Conservation (phyloP, 2,113 vertebrate species). For the Ifrita kowaldi region DNA sequence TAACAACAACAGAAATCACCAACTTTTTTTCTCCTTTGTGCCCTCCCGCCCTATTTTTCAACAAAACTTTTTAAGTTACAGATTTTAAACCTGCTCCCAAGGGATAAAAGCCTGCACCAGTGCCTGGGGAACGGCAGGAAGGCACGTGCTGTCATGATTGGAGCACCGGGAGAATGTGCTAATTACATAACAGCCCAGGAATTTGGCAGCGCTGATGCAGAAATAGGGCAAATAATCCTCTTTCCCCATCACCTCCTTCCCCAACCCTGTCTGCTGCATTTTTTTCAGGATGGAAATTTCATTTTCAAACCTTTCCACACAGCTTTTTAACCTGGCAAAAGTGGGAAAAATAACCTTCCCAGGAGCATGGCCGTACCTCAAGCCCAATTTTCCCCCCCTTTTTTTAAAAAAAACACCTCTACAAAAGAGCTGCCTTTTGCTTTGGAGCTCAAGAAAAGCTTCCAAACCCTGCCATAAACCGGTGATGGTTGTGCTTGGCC, state of each 20-base stretch:
- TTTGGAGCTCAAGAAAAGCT: neutral
- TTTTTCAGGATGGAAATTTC: neutral
- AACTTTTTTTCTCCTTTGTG: neutral
- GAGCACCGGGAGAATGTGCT: neutral
- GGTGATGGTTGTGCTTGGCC: neutral
- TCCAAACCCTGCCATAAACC: neutral
- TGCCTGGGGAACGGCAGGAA: constrained; percentile 20
- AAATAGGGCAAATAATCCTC: constrained; percentile 49
- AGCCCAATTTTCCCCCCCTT: accelerated
- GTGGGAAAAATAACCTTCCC: neutral
- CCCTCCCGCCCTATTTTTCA: neutral
- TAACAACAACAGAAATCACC: neutral
- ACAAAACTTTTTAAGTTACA: neutral
- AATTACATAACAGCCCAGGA: constrained; percentile 38
- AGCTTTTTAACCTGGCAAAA: neutral
- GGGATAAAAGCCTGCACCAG: neutral
- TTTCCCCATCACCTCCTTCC: neutral
- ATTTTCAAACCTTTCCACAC: neutral
- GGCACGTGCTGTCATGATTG: constrained; percentile 37
- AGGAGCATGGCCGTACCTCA: neutral
- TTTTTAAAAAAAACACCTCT: too few species aligned
- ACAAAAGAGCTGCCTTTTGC: neutral
- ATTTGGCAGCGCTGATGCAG: constrained; percentile 7
- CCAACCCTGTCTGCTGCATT: neutral
- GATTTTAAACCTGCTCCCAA: neutral